These are phyloP conservation scores for Panulirus ornatus DNA, from an alignment of 1,140 invertebrate genomes.

Conservation along the genomic window DNA sequence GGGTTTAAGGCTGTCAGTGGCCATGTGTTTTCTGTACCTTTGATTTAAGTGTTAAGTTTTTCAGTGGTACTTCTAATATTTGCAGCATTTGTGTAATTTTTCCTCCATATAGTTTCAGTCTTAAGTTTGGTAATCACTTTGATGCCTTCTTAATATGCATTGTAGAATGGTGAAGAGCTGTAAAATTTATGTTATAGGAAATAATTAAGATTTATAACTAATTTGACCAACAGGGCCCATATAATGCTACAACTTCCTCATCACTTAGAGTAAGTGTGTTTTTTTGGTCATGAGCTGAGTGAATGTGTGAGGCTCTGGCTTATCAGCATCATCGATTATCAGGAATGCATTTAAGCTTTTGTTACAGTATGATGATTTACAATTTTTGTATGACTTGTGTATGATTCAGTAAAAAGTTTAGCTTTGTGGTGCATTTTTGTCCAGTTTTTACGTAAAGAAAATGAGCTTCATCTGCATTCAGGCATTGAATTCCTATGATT, in stretches of 20 bases:
- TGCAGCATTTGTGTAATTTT: too few relatives aligned
- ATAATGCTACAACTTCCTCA: conserved; percentile 48
- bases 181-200: too few relatives aligned
- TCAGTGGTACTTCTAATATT: too few relatives aligned
- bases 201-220: background rate
- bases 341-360: conserved; percentile 1
- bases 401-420: background rate
- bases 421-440: background rate
- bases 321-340: conserved; percentile 18
- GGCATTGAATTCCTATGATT: background rate
- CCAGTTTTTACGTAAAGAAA: background rate
- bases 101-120: too few relatives aligned
- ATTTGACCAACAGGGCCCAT: conserved; percentile 52
- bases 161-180: too few relatives aligned
- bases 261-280: conserved; percentile 51
- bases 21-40: too few relatives aligned
- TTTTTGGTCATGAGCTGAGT: background rate
- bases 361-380: too few relatives aligned
- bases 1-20: too few relatives aligned
- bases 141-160: too few relatives aligned
- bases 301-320: background rate
- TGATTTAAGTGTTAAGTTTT: too few relatives aligned
- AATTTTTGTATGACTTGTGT: too few relatives aligned
- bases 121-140: too few relatives aligned
- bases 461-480: background rate